Conservation (phyloP, 2,888 invertebrate genomes). For the Melanostoma mellinum region DNA sequence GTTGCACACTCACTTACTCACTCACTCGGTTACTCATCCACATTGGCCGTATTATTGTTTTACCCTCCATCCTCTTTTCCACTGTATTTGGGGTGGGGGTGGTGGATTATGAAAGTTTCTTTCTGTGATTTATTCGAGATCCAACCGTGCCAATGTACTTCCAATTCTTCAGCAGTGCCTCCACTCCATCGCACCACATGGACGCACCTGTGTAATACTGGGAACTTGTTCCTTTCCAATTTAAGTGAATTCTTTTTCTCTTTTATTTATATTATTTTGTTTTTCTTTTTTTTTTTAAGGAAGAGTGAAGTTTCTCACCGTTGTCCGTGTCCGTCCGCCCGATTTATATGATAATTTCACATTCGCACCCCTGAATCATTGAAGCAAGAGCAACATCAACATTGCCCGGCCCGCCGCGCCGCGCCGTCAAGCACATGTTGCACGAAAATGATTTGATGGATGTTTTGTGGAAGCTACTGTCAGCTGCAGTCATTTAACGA, state of each 20-base stretch:
- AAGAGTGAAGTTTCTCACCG: conserved; percentile 26
- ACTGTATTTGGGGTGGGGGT: background rate
- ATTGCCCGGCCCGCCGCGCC: background rate
- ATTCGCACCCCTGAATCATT: conserved; percentile 58
- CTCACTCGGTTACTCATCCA: conserved; percentile 53
- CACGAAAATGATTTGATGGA: conserved; percentile 65
- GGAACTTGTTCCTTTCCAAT: background rate
- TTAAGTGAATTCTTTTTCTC: conserved; percentile 12
- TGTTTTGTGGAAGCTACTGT: conserved; percentile 50
- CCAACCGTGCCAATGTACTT: conserved; percentile 55
- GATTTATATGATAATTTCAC: conserved; percentile 54
- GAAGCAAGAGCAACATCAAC: conserved; percentile 9
- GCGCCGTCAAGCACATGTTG: conserved; percentile 62
- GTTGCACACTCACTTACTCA: conserved; percentile 36
- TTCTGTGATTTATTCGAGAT: conserved; percentile 64
- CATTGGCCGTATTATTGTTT: conserved; percentile 62
- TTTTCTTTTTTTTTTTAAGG: background rate
- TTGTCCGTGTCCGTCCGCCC: conserved; percentile 7
- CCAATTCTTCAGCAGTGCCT: conserved; percentile 30
- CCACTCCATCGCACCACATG: conserved; percentile 2
- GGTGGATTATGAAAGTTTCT: conserved; percentile 43
- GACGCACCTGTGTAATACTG: background rate
- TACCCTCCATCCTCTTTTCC: conserved; percentile 23
- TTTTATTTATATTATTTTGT: background rate
- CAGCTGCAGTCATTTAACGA: conserved; percentile 34